Conservation (phyloP, 2,113 vertebrate species). For the Trogon surrucura region DNA sequence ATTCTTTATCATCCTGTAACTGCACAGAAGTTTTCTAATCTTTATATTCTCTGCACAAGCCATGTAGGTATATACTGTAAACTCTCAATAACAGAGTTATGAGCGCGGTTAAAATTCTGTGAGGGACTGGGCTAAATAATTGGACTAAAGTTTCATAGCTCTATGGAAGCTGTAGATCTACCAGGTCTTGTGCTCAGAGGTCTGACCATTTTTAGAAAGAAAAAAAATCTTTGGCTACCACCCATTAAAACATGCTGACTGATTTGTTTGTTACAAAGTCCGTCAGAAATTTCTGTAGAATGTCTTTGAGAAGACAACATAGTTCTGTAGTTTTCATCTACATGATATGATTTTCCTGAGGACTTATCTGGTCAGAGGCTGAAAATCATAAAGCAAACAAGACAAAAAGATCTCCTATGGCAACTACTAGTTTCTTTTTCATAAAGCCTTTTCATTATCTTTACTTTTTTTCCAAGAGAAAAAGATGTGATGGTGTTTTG, state of each 20-base stretch:
- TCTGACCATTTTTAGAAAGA: background rate
- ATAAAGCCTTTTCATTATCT: background rate
- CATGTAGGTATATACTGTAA: background rate
- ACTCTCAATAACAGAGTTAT: fast-evolving
- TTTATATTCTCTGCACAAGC: background rate
- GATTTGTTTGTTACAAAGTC: background rate
- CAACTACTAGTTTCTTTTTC: background rate
- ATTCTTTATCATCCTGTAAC: background rate
- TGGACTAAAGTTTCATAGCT: background rate
- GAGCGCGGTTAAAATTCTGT: background rate
- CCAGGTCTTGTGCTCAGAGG: background rate
- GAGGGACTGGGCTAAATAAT: background rate
- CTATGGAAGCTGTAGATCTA: background rate
- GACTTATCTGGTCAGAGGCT: background rate
- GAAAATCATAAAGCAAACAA: background rate
- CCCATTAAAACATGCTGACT: background rate
- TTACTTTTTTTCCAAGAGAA: background rate
- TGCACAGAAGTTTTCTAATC: background rate
- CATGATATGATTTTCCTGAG: background rate
- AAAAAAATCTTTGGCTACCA: background rate
- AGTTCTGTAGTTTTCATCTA: background rate
- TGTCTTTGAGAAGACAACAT: background rate
- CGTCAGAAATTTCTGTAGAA: background rate
- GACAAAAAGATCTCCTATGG: background rate
- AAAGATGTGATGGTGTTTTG: background rate